A percentile compares a stretch with the other conserved stretches of the same genome.
phyloP scores from a whole-genome alignment of 2,797 vertebrate species.

The Antennarius maculatus region DNA sequence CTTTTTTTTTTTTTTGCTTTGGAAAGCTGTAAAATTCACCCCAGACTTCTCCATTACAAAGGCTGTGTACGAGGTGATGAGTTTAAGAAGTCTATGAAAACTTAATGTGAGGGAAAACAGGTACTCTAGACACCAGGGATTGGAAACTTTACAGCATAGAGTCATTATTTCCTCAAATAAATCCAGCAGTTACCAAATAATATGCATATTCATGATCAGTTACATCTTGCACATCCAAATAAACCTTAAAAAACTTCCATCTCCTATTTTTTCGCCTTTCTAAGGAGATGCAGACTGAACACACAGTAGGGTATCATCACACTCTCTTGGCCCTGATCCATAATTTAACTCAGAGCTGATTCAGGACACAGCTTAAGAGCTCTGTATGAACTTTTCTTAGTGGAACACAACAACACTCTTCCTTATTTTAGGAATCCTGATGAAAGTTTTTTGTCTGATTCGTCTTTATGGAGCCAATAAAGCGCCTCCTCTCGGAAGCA shows the following conservation, averaged over 20 bases:
- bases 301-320: conserved; percentile 28
- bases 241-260: neutral
- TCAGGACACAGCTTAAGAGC: conserved; percentile 42
- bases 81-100: conserved; percentile 33
- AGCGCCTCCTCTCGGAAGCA: conserved; percentile 13
- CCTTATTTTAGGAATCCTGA: conserved; percentile 40
- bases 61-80: conserved; percentile 11
- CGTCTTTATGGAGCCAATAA: conserved; percentile 50
- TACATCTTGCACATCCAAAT: neutral
- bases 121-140: conserved; percentile 14
- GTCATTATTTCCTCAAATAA: conserved; percentile 1
- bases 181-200: neutral
- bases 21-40: conserved; percentile 31
- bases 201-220: neutral
- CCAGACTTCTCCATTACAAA: conserved; percentile 36
- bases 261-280: conserved; percentile 14
- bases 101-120: conserved; percentile 16
- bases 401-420: conserved; percentile 32
- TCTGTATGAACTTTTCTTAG: conserved; percentile 45
- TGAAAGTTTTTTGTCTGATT: conserved; percentile 46
- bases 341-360: conserved; percentile 56
- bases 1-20: too few species aligned
- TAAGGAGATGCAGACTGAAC: conserved; percentile 30
- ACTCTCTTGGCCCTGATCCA: conserved; percentile 42
- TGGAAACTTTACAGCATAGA: conserved; percentile 8